Base-by-base conservation (phyloP, 2,113 vertebrate genomes). In the Forbesichthys agassizii region DNA sequence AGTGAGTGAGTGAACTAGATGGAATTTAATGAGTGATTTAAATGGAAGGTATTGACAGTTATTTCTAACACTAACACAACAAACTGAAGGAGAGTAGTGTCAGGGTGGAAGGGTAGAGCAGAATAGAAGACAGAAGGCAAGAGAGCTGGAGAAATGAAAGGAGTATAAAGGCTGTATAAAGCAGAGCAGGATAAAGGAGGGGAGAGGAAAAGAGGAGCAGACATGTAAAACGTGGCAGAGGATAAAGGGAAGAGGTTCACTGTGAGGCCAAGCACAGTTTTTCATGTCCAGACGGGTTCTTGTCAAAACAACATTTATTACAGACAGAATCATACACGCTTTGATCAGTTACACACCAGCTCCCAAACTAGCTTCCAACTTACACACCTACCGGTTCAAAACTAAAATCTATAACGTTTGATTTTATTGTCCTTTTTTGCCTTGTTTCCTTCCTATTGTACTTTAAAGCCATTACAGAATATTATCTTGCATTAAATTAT, bases 301-400 rank as follows among this genome's bases (percentile, higher is more conserved):
- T 86, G 84, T 85, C 86, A 88, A 75, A 86, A 88, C 84, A 86
- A 78, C 82, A 82, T 80, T 69, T 78, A 74, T 86, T 81, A 72
- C 82, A 79, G 73, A 9, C 72, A 66, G 36, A 72, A 60, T 13
- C 48, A n/a, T 12, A 33, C 20, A 42, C 4, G 5, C 56, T 58
- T 58, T 58, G 56, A 58, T 58, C 56, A 58, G 9, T 11, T 58
- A 58, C 56, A 58, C 27, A 27, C 27, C 18, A 3, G 9, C 56
- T 27, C 49, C 18, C 12, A 12, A 42, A 42, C 36, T 8, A 42
- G 36, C 36, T 42, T 42, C 7, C 36, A 42, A 8, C 36, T 42
- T 42, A 42, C 36, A 42, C 36, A 6, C 36, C 36, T 42, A 42
- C 36, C 1, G 36, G 36, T 42, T 42, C 36, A 42, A 42, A 42